A percentile compares a stretch with the other conserved stretches of the same genome.
Evolutionary conservation across 2,888 invertebrate genomes (phyloP).

Genomic region (Gari tellinella): DNA sequence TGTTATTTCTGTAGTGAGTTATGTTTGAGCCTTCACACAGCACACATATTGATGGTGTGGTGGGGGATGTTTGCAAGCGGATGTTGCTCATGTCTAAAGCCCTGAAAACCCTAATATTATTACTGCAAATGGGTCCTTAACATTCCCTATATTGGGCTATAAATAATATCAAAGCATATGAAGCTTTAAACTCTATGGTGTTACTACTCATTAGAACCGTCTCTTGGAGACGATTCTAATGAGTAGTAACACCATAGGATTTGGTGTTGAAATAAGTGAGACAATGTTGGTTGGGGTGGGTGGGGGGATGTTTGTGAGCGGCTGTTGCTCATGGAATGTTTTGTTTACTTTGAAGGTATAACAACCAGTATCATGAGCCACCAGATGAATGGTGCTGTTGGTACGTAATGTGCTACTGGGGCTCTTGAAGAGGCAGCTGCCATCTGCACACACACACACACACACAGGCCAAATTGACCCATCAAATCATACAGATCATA

Average conservation of each 20-base stretch:
- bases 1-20: too few species aligned
- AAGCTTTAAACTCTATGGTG: too few species aligned
- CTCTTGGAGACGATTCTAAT: too few species aligned
- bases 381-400: slow-evolving; percentile 68
- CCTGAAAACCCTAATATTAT: too few species aligned
- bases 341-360: slow-evolving; percentile 70
- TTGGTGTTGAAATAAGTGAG: too few species aligned
- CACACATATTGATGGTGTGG: neutral
- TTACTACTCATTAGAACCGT: too few species aligned
- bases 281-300: neutral
- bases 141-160: too few species aligned
- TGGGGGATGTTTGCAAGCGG: neutral
- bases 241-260: too few species aligned
- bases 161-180: too few species aligned
- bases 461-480: neutral
- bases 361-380: slow-evolving; percentile 61
- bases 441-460: neutral
- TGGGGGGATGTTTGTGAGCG: neutral
- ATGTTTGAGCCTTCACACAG: too few species aligned
- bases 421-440: slow-evolving; percentile 14
- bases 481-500: neutral
- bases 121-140: too few species aligned
- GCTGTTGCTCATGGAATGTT: slow-evolving; percentile 18
- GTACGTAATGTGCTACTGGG: slow-evolving; percentile 45
- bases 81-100: slow-evolving; percentile 6